phyloP scores from a whole-genome alignment of 2,113 vertebrate genomes.

The Grammomys dolichurus region DNA sequence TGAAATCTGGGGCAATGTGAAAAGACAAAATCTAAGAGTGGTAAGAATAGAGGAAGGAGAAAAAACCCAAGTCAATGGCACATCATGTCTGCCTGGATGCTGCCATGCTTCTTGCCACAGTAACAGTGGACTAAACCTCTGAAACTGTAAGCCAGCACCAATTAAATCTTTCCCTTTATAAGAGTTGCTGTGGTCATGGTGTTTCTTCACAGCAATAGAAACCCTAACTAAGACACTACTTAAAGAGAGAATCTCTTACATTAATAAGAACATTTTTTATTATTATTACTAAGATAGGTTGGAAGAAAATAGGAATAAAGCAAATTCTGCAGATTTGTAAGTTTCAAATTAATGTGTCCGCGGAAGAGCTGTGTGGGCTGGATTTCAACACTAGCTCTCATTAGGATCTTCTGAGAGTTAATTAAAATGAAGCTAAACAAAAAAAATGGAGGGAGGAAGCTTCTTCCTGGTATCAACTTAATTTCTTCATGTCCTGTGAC shows the following conservation, averaged over 20 bases:
- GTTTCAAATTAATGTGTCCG: not conserved
- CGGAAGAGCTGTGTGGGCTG: not conserved
- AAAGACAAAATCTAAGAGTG: not conserved
- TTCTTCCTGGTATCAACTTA: not conserved
- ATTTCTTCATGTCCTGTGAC: not conserved
- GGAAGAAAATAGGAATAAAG: not conserved
- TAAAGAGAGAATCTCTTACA: not conserved
- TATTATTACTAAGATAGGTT: no score
- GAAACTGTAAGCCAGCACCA: no score
- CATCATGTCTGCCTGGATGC: no score
- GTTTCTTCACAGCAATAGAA: no score
- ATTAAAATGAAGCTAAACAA: not conserved
- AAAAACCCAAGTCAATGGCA: not conserved
- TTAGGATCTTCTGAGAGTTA: not conserved
- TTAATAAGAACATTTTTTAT: not conserved
- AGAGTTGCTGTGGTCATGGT: no score
- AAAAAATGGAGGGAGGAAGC: not conserved
- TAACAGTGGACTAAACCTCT: no score
- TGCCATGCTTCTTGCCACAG: no score
- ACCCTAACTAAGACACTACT: no score
- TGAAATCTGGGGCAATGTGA: not conserved
- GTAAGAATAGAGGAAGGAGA: not conserved
- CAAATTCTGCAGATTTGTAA: not conserved
- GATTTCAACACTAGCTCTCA: not conserved
- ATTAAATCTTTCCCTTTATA: no score